Evolutionary conservation across 2,888 invertebrate species (phyloP), one percentile per base, ranked within the genome.

Genomic region (Hipparchia semele): DNA sequence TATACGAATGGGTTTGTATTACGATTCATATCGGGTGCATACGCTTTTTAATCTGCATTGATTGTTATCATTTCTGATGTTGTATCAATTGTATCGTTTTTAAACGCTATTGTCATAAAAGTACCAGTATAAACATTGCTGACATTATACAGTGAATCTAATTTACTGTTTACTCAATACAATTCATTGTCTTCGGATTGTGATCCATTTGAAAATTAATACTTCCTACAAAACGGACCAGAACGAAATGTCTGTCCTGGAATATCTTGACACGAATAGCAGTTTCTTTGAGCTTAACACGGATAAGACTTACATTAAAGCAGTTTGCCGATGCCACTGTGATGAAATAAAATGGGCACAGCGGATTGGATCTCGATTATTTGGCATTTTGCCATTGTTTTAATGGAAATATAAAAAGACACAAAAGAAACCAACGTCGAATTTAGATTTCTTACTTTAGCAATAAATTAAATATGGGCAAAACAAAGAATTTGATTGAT

Each of bases 201-300:
- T 13, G 46, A 62, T 13, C 10, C 2, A 12, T 60, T 12, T 51
- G 45, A 60, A 62, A 54, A 60, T 61, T 23, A 58, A 68, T 39
- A 53, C 61, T 67, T 56, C 51, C 45, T 70, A 6, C 9, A 61
- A 67, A 62, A 59, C 60, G 33, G 33, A 33, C n/a, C 3, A 78
- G 85, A 85, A 82, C 82, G 79, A 79, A 82, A 69, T 82, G 76
- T 76, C 77, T 77, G 78, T 64, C 78, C 77, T 75, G 77, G 59
- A 79, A 84, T 83, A 82, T 82, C 77, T 76, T 81, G 84, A 84
- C 85, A 82, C 81, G 79, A 88, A 87, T 86, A 86, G 82, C 80
- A 71, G 67, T 72, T 76, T 76, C 76, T 74, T 82, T 82, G 79
- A 76, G 79, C 76, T 79, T 83, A 89, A 89, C 84, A 84, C 86